A percentile compares a stretch with the other conserved stretches of the same genome.
These are phyloP conservation scores for Eupleurogrammus muticus DNA, from an alignment of 2,797 vertebrate species.

Conservation along the genomic window DNA sequence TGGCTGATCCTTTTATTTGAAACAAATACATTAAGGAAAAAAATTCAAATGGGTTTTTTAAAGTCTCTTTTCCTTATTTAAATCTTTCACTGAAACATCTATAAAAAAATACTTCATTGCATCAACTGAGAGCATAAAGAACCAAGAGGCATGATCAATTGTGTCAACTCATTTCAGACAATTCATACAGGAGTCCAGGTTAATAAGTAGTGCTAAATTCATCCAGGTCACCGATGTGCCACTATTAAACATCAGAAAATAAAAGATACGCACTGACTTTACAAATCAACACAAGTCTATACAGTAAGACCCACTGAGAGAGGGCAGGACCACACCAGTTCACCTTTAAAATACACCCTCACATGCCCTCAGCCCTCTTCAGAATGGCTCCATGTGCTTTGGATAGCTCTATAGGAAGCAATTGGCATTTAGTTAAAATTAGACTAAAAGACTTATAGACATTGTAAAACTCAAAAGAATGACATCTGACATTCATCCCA, in stretches of 20 bases:
- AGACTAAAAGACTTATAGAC: slow-evolving; percentile 33
- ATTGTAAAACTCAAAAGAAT: slow-evolving; percentile 29
- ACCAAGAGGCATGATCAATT: background rate
- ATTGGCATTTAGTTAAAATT: slow-evolving; percentile 7
- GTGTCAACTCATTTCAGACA: slow-evolving; percentile 17
- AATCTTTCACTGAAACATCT: slow-evolving; percentile 63
- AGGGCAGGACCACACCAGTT: slow-evolving; percentile 47
- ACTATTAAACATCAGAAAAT: slow-evolving; percentile 8
- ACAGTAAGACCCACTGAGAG: slow-evolving; percentile 52
- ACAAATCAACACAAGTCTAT: slow-evolving; percentile 22
- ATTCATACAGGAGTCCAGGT: slow-evolving; percentile 6
- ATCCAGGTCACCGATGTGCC: slow-evolving; percentile 41
- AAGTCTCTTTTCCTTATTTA: slow-evolving; percentile 69
- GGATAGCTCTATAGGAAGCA: slow-evolving; percentile 14
- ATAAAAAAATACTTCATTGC: slow-evolving; percentile 64
- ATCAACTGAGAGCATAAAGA: slow-evolving; percentile 50
- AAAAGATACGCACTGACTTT: slow-evolving; percentile 7
- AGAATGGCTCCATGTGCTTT: background rate
- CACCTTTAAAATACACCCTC: slow-evolving; percentile 34
- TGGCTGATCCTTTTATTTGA: slow-evolving; percentile 71
- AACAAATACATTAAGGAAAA: slow-evolving; percentile 47
- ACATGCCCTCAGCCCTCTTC: background rate
- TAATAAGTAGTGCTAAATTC: background rate
- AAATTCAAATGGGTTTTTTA: slow-evolving; percentile 49
- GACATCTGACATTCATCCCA: slow-evolving; percentile 12